A percentile compares a stretch with the other conserved stretches of the same genome.
phyloP scores from a whole-genome alignment of 2,113 vertebrate species.

The Orycteropus afer region DNA sequence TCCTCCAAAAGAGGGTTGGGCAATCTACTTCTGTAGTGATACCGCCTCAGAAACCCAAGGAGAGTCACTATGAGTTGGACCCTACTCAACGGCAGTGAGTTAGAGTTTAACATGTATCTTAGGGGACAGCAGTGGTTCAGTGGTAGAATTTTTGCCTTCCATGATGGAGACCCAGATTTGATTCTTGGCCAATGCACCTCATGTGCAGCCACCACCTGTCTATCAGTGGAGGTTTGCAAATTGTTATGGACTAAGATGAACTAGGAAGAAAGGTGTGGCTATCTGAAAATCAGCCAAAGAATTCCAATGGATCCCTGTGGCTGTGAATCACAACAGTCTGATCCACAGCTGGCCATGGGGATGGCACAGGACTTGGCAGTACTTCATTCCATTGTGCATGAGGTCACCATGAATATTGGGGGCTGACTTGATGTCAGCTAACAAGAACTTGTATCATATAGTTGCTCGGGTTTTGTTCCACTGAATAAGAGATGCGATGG shows the following conservation, averaged over 20 bases:
- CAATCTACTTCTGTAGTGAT: too few species aligned
- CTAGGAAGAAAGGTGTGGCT: background rate
- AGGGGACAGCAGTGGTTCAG: too few species aligned
- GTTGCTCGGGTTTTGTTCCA: slow-evolving; percentile 17
- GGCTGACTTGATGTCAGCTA: too few species aligned
- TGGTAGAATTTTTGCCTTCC: background rate
- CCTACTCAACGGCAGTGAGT: too few species aligned
- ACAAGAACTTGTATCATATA: background rate
- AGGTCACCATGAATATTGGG: too few species aligned
- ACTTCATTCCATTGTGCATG: background rate
- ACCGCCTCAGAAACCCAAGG: too few species aligned
- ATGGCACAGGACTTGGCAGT: background rate
- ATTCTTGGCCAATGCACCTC: background rate
- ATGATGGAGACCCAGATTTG: background rate
- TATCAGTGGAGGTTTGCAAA: background rate
- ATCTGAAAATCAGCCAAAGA: background rate
- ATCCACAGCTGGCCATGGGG: background rate
- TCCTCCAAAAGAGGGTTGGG: too few species aligned
- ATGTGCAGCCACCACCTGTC: background rate
- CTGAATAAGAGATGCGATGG: background rate
- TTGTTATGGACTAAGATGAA: background rate
- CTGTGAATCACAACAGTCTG: background rate
- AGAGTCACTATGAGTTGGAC: too few species aligned
- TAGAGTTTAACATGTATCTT: too few species aligned
- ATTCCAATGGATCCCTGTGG: background rate